Evolutionary conservation across 2,797 vertebrate genomes (phyloP), one percentile per base, ranked within the genome.

Genomic region (Enteromius fasciolatus): DNA sequence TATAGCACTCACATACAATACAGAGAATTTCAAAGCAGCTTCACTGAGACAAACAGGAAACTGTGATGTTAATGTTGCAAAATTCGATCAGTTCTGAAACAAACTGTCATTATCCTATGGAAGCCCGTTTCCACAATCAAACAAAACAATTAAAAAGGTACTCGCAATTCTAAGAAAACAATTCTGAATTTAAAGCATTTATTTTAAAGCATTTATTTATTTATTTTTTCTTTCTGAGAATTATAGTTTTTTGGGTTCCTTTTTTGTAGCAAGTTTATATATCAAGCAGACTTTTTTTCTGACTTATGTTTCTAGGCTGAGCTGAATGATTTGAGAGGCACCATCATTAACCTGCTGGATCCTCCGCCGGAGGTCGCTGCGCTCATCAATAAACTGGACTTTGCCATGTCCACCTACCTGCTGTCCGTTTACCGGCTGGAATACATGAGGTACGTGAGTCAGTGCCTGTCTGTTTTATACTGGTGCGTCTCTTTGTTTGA

Each of bases 361-460:
- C 97, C 97, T 5, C 94, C 96, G 46, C 97, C 97, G 0, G 97
- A 99, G 83, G 97, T 98, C 31, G 94, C 95, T 0, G 97, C 96
- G 0, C 92, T 97, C 88, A 97, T 99, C 91, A 97, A 97, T 94
- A 99, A 99, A 74, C 87, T 99, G 92, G 97, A 99, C 91, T 99
- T 99, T 2, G 97, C 97, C 86, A 99, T 99, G 97, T 98, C 97
- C 44, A 99, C 97, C 3, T 99, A 99, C 75, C 90, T 99, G 76
- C 94, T 99, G 63, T 99, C 97, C 3, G 97, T 99, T 8, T 99
- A 99, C 86, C 94, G 97, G n/a, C 91, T 99, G 18, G 97, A 99
- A 73, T 97, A 97, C 85, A 99, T 99, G 97, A 97, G 97, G 97
- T 99, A 88, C 17, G 31, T 3, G 6, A 28, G n/a, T 23, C 0